A percentile compares a stretch with the other conserved stretches of the same genome.
phyloP scores from a whole-genome alignment of 35 echinoderm and acorn worm genomes.

The Ophioderma brevispina region DNA sequence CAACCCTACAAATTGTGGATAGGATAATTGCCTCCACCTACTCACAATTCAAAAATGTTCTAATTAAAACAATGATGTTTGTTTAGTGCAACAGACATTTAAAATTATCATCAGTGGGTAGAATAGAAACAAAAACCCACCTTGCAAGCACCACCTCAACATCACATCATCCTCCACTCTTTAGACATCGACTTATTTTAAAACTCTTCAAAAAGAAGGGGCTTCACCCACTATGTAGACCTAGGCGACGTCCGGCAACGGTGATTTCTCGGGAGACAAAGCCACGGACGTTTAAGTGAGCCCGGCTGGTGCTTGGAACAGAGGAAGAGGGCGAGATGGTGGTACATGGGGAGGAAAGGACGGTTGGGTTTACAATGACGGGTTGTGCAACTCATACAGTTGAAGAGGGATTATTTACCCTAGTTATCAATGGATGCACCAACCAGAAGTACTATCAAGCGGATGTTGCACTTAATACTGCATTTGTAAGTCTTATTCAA shows the following conservation, averaged over 20 bases:
- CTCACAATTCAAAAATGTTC: no score
- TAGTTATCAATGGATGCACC: conserved; percentile 80
- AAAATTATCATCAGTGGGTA: no score
- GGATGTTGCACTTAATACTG: conserved; percentile 94
- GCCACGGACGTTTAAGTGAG: not conserved
- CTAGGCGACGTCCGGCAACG: conserved; percentile 14
- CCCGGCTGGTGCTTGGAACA: not conserved
- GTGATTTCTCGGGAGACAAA: not conserved
- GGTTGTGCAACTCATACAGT: not conserved
- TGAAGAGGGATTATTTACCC: conserved; percentile 36
- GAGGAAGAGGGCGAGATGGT: not conserved
- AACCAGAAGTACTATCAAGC: conserved; percentile 70
- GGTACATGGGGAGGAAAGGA: no score
- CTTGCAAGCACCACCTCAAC: no score
- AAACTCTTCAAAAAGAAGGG: conserved; percentile 88
- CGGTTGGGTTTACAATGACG: not conserved
- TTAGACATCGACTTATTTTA: conserved; percentile 86
- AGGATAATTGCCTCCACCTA: no score
- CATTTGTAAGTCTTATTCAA: conserved; percentile 67
- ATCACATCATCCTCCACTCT: no score
- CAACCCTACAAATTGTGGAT: no score
- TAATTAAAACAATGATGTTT: no score
- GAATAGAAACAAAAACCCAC: no score
- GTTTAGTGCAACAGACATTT: no score
- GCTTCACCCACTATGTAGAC: conserved; percentile 44